Evolutionary conservation across 2,888 invertebrate species (phyloP).

Genomic region (Trissolcus japonicus): DNA sequence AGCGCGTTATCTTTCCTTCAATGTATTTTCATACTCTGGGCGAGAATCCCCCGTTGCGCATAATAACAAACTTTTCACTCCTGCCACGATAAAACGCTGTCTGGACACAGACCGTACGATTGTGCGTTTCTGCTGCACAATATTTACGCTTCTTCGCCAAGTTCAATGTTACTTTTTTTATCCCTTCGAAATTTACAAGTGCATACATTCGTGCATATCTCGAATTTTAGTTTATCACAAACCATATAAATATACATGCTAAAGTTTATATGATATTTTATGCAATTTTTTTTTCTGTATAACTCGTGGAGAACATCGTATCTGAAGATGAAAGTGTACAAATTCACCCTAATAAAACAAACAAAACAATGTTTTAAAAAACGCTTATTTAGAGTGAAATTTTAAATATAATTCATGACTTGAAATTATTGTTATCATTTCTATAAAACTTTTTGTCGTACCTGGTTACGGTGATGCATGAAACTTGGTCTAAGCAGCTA

Average conservation of each 20-base stretch:
- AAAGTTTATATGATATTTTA: not conserved
- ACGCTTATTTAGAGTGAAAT: not conserved
- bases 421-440: not conserved
- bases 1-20: constrained; percentile 51
- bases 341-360: constrained; percentile 2
- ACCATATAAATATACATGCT: too few relatives aligned
- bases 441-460: not conserved
- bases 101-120: constrained; percentile 39
- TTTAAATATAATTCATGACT: not conserved
- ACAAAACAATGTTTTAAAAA: not conserved
- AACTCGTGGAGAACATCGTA: too few relatives aligned
- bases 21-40: constrained; percentile 59
- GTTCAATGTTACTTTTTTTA: constrained; percentile 32
- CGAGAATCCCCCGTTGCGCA: constrained; percentile 56
- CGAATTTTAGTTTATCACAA: constrained; percentile 4
- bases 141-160: constrained; percentile 45
- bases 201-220: not conserved
- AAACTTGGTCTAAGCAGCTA: not conserved
- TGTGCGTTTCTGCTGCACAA: constrained; percentile 45
- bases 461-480: not conserved
- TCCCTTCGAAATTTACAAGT: not conserved
- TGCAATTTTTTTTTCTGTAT: not conserved
- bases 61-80: constrained; percentile 62
- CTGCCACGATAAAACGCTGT: constrained; percentile 61
- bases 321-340: too few relatives aligned